Evolutionary conservation across 2,797 vertebrate genomes (phyloP).

Genomic region (Pseudomugil gertrudae): DNA sequence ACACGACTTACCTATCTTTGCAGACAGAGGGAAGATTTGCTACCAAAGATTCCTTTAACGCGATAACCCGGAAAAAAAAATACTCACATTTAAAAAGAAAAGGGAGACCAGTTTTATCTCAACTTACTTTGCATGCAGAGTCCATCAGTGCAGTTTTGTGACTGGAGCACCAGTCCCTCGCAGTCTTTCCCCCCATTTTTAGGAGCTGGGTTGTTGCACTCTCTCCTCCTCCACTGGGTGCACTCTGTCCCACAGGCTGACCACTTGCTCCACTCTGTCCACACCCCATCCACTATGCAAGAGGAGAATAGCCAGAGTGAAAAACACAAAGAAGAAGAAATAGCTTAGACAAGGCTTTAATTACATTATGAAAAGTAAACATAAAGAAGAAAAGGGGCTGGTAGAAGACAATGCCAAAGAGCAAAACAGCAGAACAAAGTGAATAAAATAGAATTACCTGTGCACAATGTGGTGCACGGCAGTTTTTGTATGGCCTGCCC

Average conservation of each 20-base stretch:
- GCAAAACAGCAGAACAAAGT: not conserved
- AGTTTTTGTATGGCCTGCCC: slow-evolving; percentile 92
- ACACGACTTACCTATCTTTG: slow-evolving; percentile 6
- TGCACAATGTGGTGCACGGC: slow-evolving; percentile 90
- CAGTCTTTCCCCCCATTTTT: slow-evolving; percentile 97
- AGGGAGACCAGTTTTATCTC: slow-evolving; percentile 1
- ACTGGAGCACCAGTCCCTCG: slow-evolving; percentile 90
- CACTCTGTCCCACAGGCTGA: slow-evolving; percentile 97
- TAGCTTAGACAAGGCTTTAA: slow-evolving; percentile 1
- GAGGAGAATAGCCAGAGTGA: not conserved
- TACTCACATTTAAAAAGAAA: slow-evolving; percentile 8
- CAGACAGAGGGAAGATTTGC: slow-evolving; percentile 4
- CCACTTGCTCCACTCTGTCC: slow-evolving; percentile 98
- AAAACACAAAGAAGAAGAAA: slow-evolving; percentile 6
- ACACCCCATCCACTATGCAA: slow-evolving; percentile 92
- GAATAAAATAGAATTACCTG: slow-evolving; percentile 76
- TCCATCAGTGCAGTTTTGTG: slow-evolving; percentile 96
- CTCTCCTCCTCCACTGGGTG: slow-evolving; percentile 95
- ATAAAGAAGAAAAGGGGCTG: not conserved
- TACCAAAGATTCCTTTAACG: slow-evolving; percentile 3
- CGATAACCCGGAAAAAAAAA: no score
- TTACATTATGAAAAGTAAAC: slow-evolving; percentile 2
- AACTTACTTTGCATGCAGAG: slow-evolving; percentile 98
- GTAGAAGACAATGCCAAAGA: slow-evolving; percentile 1
- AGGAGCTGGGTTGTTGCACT: slow-evolving; percentile 90